phyloP scores from a whole-genome alignment of 2,797 vertebrate species.

The Sardinella longiceps region DNA sequence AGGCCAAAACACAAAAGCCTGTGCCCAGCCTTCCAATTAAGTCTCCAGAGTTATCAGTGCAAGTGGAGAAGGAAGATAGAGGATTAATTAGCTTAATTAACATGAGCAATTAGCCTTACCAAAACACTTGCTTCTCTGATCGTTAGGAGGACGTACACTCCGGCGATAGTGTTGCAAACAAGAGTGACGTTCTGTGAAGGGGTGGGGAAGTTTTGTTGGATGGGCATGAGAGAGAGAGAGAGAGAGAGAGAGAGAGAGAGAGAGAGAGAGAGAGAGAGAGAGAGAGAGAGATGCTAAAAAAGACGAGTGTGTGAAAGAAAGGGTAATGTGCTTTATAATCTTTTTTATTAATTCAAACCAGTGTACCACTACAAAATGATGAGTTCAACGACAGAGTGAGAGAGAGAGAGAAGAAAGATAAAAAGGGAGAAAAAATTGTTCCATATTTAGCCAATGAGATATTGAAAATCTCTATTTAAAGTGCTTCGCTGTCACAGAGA shows the following conservation, averaged over 20 bases:
- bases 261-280: background rate
- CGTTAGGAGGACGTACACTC: slow-evolving; percentile 19
- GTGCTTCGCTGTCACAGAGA: slow-evolving; percentile 76
- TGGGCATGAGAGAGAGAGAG: slow-evolving; percentile 9
- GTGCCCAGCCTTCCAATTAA: slow-evolving; percentile 38
- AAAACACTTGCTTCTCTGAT: slow-evolving; percentile 35
- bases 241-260: background rate
- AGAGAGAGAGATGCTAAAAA: too few relatives aligned
- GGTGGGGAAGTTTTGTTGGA: slow-evolving; percentile 24
- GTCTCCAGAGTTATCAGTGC: slow-evolving; percentile 38
- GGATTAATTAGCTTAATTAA: slow-evolving; percentile 49
- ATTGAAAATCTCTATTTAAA: slow-evolving; percentile 71
- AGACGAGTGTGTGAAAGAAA: background rate
- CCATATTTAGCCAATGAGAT: slow-evolving; percentile 67
- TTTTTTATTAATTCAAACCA: slow-evolving; percentile 47
- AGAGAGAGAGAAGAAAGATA: slow-evolving; percentile 24
- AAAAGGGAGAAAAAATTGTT: slow-evolving; percentile 44
- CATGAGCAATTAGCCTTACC: slow-evolving; percentile 36
- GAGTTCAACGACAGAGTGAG: background rate
- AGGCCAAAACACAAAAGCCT: slow-evolving; percentile 21
- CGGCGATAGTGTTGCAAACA: slow-evolving; percentile 30
- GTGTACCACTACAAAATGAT: background rate
- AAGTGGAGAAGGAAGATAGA: slow-evolving; percentile 44
- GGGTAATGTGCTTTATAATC: slow-evolving; percentile 52
- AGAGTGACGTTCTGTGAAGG: slow-evolving; percentile 11